Base-by-base conservation (phyloP, 2,888 invertebrate species). In the Cloeon dipterum region DNA sequence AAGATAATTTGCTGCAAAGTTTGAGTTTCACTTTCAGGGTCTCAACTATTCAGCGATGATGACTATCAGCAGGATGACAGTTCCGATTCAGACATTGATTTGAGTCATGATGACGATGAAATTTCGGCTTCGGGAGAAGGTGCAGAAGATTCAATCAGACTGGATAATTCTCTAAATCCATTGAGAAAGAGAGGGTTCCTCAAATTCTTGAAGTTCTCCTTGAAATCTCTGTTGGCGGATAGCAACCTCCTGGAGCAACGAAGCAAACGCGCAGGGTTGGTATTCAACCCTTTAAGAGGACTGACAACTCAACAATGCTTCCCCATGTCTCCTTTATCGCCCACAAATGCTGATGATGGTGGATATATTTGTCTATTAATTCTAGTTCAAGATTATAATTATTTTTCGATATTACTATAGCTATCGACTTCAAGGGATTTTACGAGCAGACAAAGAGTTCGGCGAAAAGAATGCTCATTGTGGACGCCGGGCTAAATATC, bases 401-500 rank as follows among this genome's bases (percentile, higher is more conserved):
- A 25, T 37, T 29, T 40, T 35, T 36, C 44, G n/a, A n/a, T n/a
- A n/a, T n/a, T n/a, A n/a, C n/a, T 43, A 37, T 43, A 49, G 50
- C 45, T 20, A 49, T 51, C 32, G 54, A 54, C 32, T 56, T 56
- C 42, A 52, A 55, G 42, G 57, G 55, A 20, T 46, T 52, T 14
- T 52, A 54, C 41, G 57, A 58, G 42, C 50, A 54, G 41, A 49
- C 54, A 36, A 52, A 54, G 5, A 55, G 56, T 14, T 49, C 49
- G 20, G 50, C 51, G 13, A 57, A 59, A 42, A 54, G 54, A 36
- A 45, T 59, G 32, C 58, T 55, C 46, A 49, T 60, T 44, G 60
- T 59, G 3, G 60, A 60, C 44, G 54, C 56, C 20, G 60, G 60
- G 1, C 46, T 60, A 34, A 56, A 57, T 5, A 59, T 59, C 47